These are phyloP conservation scores for Orycteropus afer DNA, from an alignment of 2,113 vertebrate genomes.

Conservation along the genomic window DNA sequence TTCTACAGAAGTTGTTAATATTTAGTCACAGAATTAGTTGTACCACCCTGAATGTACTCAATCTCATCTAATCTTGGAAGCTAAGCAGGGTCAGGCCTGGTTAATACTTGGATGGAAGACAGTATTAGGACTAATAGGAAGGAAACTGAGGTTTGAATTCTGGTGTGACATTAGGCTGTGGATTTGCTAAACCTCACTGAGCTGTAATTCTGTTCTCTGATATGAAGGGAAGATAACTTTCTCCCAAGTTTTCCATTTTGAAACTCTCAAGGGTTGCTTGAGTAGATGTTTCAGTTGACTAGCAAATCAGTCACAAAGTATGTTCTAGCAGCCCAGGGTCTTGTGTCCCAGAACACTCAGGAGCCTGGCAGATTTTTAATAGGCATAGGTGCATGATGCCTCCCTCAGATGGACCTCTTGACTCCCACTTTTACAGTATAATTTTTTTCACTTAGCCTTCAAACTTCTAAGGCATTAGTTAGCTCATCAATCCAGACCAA, in stretches of 20 bases:
- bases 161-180: neutral
- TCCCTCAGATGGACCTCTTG: neutral
- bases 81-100: no score
- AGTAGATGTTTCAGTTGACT: neutral
- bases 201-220: neutral
- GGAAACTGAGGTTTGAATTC: neutral
- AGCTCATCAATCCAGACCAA: slow-evolving; percentile 65
- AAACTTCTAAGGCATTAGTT: slow-evolving; percentile 61
- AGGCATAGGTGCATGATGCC: neutral
- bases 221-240: neutral
- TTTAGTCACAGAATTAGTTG: neutral
- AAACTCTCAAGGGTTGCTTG: slow-evolving; percentile 37
- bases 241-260: neutral
- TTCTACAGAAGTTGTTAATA: neutral
- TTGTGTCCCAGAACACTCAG: neutral
- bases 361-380: neutral
- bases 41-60: no score
- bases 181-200: neutral
- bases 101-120: no score
- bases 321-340: neutral
- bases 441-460: slow-evolving; percentile 58
- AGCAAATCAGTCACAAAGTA: neutral
- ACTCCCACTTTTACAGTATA: neutral
- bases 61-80: no score
- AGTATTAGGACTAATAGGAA: neutral